Evolutionary conservation across 2,797 vertebrate species (phyloP), one percentile per base, ranked within the genome.

Genomic region (Leptatherina wallacei): DNA sequence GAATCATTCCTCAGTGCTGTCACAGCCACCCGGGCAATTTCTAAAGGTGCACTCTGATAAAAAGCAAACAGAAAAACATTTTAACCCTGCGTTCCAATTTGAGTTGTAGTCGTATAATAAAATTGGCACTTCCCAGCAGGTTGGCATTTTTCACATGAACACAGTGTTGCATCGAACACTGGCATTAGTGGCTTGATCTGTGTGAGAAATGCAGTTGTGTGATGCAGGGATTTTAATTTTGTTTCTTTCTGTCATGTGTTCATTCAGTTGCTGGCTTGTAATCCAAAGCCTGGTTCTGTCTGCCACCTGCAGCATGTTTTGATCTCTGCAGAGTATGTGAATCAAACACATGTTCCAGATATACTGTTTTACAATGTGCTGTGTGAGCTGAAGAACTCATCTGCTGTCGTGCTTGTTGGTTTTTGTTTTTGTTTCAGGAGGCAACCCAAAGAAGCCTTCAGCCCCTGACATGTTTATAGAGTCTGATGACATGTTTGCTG

Each of bases 401-500:
- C 36, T 22, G 13, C 7, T 51, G 38, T 44, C 30, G 42, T n/a
- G 14, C 5, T 36, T 36, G 49, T 52, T 58, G 47, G 3, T 55
- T 65, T 32, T 69, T 56, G 24, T 62, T 73, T 82, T 69, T 71
- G 84, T 92, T 92, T 71, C 90, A 99, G 98, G 96, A 91, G 93
- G 96, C 77, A 95, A 96, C 88, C 94, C 96, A 82, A 99, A 99
- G 94, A 99, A 98, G 88, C 93, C 97, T 14, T 94, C 96, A 22
- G 98, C 97, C 79, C 98, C 98, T 0, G 98, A 99, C 84, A 99
- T 99, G 98, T 99, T 99, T 90, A 99, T 96, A 20, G 98, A 99
- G 92, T 99, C 98, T 5, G 98, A 99, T 78, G 98, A 98, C 85
- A 98, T 99, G 98, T 99, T 99, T 69, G 97, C 96, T 78, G 98